Evolutionary conservation across 1,140 invertebrate species (phyloP).

Genomic region (Muscidifurax raptorellus): DNA sequence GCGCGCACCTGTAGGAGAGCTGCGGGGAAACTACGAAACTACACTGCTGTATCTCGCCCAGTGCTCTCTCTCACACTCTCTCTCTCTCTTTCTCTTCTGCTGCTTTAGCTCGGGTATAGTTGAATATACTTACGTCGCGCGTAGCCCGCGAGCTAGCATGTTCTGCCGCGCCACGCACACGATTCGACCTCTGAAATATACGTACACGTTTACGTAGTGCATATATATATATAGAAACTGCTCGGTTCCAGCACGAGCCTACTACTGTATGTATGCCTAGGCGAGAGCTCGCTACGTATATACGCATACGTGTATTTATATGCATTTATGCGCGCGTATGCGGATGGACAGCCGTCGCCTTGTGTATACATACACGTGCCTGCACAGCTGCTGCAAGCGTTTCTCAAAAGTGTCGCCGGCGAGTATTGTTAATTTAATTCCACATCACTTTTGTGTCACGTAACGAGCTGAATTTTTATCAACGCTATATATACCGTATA

Average conservation of each 20-base stretch:
- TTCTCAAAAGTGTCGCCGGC: constrained; percentile 14
- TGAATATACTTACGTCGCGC: constrained; percentile 20
- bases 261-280: no score
- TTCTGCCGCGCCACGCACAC: background rate
- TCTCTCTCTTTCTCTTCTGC: background rate
- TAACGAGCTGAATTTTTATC: no score
- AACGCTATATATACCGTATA: no score
- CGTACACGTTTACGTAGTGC: background rate
- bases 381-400: constrained; percentile 9
- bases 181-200: background rate
- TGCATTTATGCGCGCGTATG: constrained; percentile 31
- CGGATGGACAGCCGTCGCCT: background rate
- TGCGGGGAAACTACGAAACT: background rate
- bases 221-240: background rate
- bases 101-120: background rate
- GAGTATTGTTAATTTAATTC: constrained; percentile 5
- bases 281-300: no score
- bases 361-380: background rate
- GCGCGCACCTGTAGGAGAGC: background rate
- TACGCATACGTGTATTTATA: constrained; percentile 19
- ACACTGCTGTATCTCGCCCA: background rate
- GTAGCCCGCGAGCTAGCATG: background rate
- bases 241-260: background rate
- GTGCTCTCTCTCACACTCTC: background rate
- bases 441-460: background rate